Percentiles rank a stretch among this genome's conserved stretches.
Conservation (phyloP, 2,113 vertebrate genomes). For the Promerops cafer region DNA sequence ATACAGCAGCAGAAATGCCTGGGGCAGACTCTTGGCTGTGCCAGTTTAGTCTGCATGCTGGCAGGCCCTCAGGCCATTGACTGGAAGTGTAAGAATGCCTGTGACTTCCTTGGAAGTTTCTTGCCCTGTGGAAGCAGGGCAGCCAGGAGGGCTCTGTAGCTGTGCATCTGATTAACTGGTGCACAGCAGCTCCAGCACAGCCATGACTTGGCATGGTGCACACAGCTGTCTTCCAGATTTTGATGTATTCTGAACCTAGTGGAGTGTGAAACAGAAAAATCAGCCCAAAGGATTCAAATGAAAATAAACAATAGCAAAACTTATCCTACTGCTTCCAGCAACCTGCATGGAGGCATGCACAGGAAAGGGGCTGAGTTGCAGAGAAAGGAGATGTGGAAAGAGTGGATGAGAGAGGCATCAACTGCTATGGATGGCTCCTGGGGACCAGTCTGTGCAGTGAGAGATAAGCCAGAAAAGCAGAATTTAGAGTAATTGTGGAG, state of each 20-base stretch:
- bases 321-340: not conserved
- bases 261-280: not conserved
- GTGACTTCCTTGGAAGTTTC: not conserved
- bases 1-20: not conserved
- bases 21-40: not conserved
- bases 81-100: not conserved
- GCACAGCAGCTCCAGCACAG: not conserved
- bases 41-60: not conserved
- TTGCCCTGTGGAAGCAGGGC: not conserved
- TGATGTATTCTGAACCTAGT: not conserved
- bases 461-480: conserved; percentile 10
- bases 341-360: not conserved
- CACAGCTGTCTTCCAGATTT: not conserved
- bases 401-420: not conserved
- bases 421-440: not conserved
- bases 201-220: not conserved
- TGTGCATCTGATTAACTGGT: not conserved
- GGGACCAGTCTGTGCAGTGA: not conserved
- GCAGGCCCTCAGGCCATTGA: not conserved
- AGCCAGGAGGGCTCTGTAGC: not conserved
- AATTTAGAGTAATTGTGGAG: not conserved
- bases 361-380: not conserved
- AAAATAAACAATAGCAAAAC: not conserved
- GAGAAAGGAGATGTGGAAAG: not conserved
- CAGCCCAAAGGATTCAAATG: not conserved